Percentiles rank a stretch among this genome's conserved stretches.
These are phyloP conservation scores for Mormyrus iriodes DNA, from an alignment of 2,113 vertebrate genomes.

Conservation along the genomic window DNA sequence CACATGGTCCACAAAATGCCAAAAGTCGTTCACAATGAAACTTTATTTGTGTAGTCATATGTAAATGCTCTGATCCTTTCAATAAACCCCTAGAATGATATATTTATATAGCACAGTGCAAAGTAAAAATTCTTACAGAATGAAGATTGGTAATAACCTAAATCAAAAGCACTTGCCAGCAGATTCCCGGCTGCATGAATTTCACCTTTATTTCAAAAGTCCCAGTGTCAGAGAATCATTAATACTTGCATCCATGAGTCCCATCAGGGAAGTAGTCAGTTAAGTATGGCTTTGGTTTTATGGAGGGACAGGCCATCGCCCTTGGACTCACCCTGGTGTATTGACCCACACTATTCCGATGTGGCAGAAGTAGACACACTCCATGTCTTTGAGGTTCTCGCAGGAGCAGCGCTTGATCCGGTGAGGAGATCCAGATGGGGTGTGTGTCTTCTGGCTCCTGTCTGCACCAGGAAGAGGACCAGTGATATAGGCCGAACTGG, in stretches of 20 bases:
- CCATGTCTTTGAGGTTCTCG: slow-evolving; percentile 66
- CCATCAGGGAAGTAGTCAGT: too few species aligned
- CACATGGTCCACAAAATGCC: not conserved
- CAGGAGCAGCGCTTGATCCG: slow-evolving; percentile 65
- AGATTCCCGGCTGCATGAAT: not conserved
- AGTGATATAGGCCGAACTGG: slow-evolving; percentile 4
- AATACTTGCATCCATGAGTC: not conserved
- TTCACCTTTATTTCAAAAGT: not conserved
- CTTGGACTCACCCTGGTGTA: slow-evolving; percentile 56
- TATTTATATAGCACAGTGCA: not conserved
- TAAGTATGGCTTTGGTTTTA: not conserved
- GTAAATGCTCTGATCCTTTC: not conserved
- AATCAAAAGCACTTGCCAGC: not conserved
- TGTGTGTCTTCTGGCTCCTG: slow-evolving; percentile 30
- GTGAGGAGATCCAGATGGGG: slow-evolving; percentile 27
- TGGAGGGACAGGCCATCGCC: not conserved
- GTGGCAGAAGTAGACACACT: slow-evolving; percentile 72
- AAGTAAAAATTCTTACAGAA: not conserved
- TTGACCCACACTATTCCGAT: slow-evolving; percentile 71
- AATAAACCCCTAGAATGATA: not conserved
- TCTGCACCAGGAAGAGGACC: slow-evolving; percentile 23
- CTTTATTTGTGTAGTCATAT: not conserved
- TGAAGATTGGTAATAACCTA: not conserved
- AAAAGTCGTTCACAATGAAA: not conserved
- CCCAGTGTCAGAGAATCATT: not conserved